Base-by-base conservation (phyloP, 2,888 invertebrate species). In the Caenorhabditis uteleia region DNA sequence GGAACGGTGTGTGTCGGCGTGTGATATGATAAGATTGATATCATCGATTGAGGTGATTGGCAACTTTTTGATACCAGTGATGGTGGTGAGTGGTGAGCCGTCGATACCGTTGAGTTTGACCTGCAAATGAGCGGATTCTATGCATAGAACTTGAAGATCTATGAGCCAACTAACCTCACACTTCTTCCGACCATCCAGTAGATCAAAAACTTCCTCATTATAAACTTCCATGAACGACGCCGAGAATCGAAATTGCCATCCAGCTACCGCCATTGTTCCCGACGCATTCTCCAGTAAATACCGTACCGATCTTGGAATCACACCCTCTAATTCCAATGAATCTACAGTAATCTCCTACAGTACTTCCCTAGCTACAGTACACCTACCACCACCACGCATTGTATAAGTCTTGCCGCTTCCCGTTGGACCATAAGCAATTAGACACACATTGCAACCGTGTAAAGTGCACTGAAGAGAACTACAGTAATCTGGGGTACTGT, bases 151-250 rank as follows among this genome's bases (percentile, higher is more conserved):
- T n/a, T n/a, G n/a, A n/a, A n/a, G n/a, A n/a, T n/a, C n/a, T n/a
- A n/a, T n/a, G n/a, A 38, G 18, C 31, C 31, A 14, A 42, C 38
- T 31, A 23, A 66, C 56, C 25, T 62, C 56, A 18, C 56, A 33
- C 36, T 60, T 60, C 36, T 53, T 56, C 36, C 56, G 46, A 2
- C 42, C 43, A 29, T 50, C 89, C 6, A 92, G 86, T 51, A 92
- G 85, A 84, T 92, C 92, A 78, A 89, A 89, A 31, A 92, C 89
- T 2, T 89, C 88, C 83, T 92, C 91, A 85, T 92, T 92, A 82
- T 92, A 92, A 62, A 92, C 91, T 85, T 92, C 92, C 48, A 92
- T 84, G 82, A 91, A 91, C 39, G 90, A 90, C 0, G 90, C 91
- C 82, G 88, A 87, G 40, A 91, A 88, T 48, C 87, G 87, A 74